Evolutionary conservation across 2,888 invertebrate species (phyloP).

Genomic region (Nomada ferruginata): DNA sequence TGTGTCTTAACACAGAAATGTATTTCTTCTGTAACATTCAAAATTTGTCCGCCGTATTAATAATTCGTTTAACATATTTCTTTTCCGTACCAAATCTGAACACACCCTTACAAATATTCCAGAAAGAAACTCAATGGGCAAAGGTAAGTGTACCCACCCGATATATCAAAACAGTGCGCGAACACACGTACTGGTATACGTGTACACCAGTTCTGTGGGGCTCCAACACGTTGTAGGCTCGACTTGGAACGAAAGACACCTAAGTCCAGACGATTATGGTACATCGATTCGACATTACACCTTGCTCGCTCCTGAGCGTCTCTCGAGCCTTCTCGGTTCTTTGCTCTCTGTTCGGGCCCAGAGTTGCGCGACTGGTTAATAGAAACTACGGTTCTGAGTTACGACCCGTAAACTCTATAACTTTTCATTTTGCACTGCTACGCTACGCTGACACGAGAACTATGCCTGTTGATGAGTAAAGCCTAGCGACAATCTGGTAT

Average conservation of each 20-base stretch:
- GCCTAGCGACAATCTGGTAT: slow-evolving; percentile 6
- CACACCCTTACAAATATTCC: background rate
- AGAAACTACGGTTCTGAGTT: slow-evolving; percentile 53
- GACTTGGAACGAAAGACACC: slow-evolving; percentile 64
- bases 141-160: slow-evolving; percentile 33
- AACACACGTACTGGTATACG: slow-evolving; percentile 33
- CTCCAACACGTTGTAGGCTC: slow-evolving; percentile 48
- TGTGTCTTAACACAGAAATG: too few relatives aligned
- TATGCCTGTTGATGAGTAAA: slow-evolving; percentile 30
- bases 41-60: too few relatives aligned
- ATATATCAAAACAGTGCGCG: slow-evolving; percentile 39
- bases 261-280: slow-evolving; percentile 69
- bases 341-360: slow-evolving; percentile 1
- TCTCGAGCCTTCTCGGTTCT: slow-evolving; percentile 35
- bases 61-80: too few relatives aligned
- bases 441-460: slow-evolving; percentile 24
- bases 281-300: slow-evolving; percentile 70
- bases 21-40: too few relatives aligned
- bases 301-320: slow-evolving; percentile 63
- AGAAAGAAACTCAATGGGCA: background rate
- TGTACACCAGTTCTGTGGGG: slow-evolving; percentile 68
- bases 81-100: too few relatives aligned
- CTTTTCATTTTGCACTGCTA: slow-evolving; percentile 57
- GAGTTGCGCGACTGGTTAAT: slow-evolving; percentile 55
- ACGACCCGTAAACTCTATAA: slow-evolving; percentile 58